Base-by-base conservation (phyloP, 1,140 invertebrate genomes). In the Drosophila kepulauana region DNA sequence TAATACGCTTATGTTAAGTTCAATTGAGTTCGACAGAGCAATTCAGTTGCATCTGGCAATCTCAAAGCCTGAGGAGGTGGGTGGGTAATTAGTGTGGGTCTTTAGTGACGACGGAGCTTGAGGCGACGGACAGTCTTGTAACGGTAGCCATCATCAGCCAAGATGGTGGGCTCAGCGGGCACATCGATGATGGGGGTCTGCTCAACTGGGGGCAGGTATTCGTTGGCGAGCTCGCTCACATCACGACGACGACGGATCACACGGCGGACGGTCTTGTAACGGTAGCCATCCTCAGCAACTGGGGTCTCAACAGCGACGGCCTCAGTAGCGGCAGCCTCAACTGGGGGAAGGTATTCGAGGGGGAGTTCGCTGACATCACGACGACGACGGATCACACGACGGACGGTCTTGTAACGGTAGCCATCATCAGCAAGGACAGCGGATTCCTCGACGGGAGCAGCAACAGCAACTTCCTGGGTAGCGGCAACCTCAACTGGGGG, bases 91-190 rank as follows among this genome's bases (percentile, higher is more conserved):
- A 16, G 13, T 33, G 28, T 15, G 48, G 45, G 61, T 38, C 20
- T 70, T 81, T 89, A 89, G 66, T 89, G 85, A 61, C 85, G 84
- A 65, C 85, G 89, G 67, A 67, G 20, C 86, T 86, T 91, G 28
- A 90, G 78, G 58, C 82, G 82, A 51, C 86, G 91, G 25, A 92
- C 91, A 56, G 90, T 91, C 78, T 91, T 91, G 86, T 91, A 91
- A 49, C 86, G 89, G 80, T 91, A 91, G n/a, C 90, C 90, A 80
- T 91, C 90, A 56, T 71, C 59, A 38, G 80, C 86, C 41, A 91
- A 57, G 33, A 85, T 48, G 61, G 79, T 78, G 28, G 61, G 43
- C 81, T 89, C 81, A 38, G 79, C 81, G 30, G 89, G 89, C 38
- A 91, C 81, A 74, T 91, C 85, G 46, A 91, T 85, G 66, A 91